phyloP scores from a whole-genome alignment of 2,113 vertebrate genomes.

The Dasypus novemcinctus region DNA sequence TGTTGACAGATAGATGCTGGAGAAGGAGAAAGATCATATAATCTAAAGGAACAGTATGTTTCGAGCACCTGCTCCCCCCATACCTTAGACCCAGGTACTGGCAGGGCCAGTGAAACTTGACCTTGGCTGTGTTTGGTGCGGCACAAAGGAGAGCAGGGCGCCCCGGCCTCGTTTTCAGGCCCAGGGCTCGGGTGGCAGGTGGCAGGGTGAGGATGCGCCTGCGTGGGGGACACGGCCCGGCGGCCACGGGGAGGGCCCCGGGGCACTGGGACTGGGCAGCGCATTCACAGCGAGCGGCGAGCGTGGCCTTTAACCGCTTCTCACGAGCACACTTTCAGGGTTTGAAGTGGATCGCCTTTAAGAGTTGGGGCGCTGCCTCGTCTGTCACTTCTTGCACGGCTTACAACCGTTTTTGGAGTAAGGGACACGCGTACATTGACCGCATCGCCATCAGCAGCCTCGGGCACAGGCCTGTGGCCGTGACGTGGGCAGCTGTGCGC shows the following conservation, averaged over 20 bases:
- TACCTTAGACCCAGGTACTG: not conserved
- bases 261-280: not conserved
- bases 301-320: not conserved
- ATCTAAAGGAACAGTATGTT: not conserved
- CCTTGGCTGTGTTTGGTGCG: not conserved
- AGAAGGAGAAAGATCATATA: not conserved
- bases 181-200: fast-evolving
- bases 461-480: not conserved
- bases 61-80: not conserved
- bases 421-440: not conserved
- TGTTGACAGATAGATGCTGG: not conserved
- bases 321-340: not conserved
- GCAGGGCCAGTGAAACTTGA: not conserved
- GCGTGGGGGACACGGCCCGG: fast-evolving
- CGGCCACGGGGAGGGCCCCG: not conserved
- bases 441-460: not conserved
- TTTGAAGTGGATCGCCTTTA: not conserved
- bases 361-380: not conserved
- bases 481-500: fast-evolving
- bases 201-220: fast-evolving
- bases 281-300: fast-evolving
- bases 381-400: not conserved
- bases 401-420: not conserved
- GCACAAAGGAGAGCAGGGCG: not conserved
- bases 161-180: fast-evolving